Base-by-base conservation (phyloP, 2,888 invertebrate genomes). In the Lagria hirta region DNA sequence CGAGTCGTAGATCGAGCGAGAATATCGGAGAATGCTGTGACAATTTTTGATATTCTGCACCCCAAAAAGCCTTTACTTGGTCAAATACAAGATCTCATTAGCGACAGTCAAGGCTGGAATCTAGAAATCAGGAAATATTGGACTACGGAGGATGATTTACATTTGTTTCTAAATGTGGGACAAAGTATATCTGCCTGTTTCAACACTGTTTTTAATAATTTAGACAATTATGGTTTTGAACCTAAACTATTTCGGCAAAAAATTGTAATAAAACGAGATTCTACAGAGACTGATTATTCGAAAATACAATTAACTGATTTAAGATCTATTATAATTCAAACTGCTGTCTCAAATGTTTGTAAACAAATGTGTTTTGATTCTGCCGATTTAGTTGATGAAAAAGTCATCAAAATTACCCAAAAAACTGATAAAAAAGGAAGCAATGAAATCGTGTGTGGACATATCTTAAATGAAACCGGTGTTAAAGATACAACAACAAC, bases 381-480 rank as follows among this genome's bases (percentile, higher is more conserved):
- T 15, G 14, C 12, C 11, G 16, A 23, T n/a, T n/a, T n/a, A 14
- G 16, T 3, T 15, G 14, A 28, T 70, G 69, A 54, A 45, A 71
- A 10, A 57, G n/a, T 47, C 11, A 43, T 64, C 38, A 47, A 66
- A 27, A 63, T 73, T 22, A 69, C 70, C 2, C 61, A 64, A 29
- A 81, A 75, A 52, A 77, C 77, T 6, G 53, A 69, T 36, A 66
- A 69, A 11, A 60, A 51, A 33, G 17, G 10, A 10, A 21, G 37
- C 7, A 45, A 37, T 6, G 61, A 27, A 47, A 57, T 77, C 20
- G 52, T 78, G 3, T 82, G 82, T 68, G 84, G 82, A 1, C 71
- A 79, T 15, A 83, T 85, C 1, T 66, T 80, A 15, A 83, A 81
- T 74, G 66, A 71, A 3, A 69, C 71, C 43, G 77, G 78, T 44